Conservation (phyloP, 1,140 invertebrate genomes). For the Listronotus bonariensis region DNA sequence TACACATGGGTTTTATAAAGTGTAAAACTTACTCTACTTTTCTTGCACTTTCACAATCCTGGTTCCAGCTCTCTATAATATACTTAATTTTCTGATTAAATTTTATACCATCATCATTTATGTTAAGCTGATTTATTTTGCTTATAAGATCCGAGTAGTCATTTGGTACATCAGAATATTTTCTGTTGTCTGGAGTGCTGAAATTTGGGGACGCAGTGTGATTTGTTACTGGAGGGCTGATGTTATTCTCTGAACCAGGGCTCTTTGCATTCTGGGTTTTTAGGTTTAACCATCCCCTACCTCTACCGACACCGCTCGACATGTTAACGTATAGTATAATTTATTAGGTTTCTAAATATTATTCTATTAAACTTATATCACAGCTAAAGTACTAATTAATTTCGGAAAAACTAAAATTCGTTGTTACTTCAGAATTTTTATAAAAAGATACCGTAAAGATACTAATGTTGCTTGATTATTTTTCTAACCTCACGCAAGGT, state of each 20-base stretch:
- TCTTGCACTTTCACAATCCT: constrained; percentile 39
- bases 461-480: too few species aligned
- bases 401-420: too few species aligned
- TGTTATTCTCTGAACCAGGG: constrained; percentile 11
- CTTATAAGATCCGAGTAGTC: constrained; percentile 39
- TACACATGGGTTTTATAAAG: too few species aligned
- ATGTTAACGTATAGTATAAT: constrained; percentile 17
- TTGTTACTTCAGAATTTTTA: too few species aligned
- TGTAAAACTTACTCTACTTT: constrained; percentile 50
- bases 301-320: constrained; percentile 45
- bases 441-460: too few species aligned
- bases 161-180: constrained; percentile 19
- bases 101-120: constrained; percentile 49
- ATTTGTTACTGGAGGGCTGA: constrained; percentile 11
- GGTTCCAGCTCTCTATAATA: constrained; percentile 43
- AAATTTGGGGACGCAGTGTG: constrained; percentile 13
- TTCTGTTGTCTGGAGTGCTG: constrained; percentile 23
- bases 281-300: constrained; percentile 50
- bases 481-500: too few species aligned
- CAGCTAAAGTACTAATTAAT: too few species aligned
- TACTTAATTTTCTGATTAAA: constrained; percentile 50
- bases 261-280: constrained; percentile 29
- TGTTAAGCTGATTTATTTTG: constrained; percentile 41
- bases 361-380: too few species aligned
- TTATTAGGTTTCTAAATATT: too few species aligned